Evolutionary conservation across 2,888 invertebrate species (phyloP), one percentile per base, ranked within the genome.

Genomic region (Plemyria rubiginata): DNA sequence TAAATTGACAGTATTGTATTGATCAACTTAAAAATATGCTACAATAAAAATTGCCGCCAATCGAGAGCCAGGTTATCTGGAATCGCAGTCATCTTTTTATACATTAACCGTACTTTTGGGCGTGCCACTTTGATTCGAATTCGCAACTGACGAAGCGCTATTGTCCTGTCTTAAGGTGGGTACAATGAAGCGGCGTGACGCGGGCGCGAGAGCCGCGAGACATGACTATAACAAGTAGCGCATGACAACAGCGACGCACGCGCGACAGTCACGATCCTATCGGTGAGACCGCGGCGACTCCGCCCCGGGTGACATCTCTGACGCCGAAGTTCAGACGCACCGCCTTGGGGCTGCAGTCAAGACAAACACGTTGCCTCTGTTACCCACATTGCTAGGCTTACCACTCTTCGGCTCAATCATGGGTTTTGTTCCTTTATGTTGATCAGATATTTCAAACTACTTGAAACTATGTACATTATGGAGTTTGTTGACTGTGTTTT

Each of bases 191-290:
- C 67, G 75, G 73, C 82, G 84, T 84, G 84, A 82, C 80, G 77
- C 79, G 77, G 83, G 80, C 83, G 82, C 82, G 79, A 86, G 81
- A 85, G 84, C 80, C 83, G 79, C 81, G 79, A 85, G 84, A 87
- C 87, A 85, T 82, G 83, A 87, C 87, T 87, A 89, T 90, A 84
- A 84, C 82, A 85, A 88, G 88, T 87, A 86, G 88, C 85, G 85
- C 89, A 88, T 90, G 87, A 87, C 85, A 86, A 80, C 80, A 79
- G 75, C 77, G 73, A 79, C 81, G 86, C 90, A 88, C 88, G 88
- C 90, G 88, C 86, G 70, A 68, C 78, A 74, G 86, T 89, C 90
- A 92, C 91, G 91, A 90, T 75, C 78, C 68, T 54, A 52, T 50
- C 53, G 56, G 32, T 49, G 49, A 43, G 48, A 63, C 70, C 68